Percentiles rank a stretch among this genome's conserved stretches.
These are phyloP conservation scores for Bombus polaris DNA, from an alignment of 1,140 invertebrate species.

Conservation along the genomic window DNA sequence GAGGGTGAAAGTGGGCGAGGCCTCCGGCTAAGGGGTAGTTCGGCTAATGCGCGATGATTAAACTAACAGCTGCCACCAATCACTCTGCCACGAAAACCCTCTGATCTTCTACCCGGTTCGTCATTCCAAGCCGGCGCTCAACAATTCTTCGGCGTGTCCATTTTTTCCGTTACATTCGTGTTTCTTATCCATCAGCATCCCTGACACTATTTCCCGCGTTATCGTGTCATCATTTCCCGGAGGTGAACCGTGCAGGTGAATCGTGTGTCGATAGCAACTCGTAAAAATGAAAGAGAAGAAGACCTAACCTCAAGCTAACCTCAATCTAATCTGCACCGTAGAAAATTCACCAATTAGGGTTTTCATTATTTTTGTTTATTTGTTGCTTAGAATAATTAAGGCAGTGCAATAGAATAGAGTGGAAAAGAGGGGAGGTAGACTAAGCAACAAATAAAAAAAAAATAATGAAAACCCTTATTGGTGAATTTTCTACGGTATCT, in stretches of 20 bases:
- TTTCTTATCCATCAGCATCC: conserved; percentile 25
- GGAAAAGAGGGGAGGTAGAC: too few species aligned
- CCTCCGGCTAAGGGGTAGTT: conserved; percentile 75
- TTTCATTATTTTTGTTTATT: background rate
- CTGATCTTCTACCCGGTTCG: conserved; percentile 55
- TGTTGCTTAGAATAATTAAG: too few species aligned
- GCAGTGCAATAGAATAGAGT: too few species aligned
- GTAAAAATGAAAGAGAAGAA: background rate
- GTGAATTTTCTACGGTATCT: too few species aligned
- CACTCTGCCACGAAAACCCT: conserved; percentile 80
- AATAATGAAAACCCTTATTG: too few species aligned
- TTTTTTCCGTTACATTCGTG: conserved; percentile 38
- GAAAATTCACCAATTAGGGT: background rate
- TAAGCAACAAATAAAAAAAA: too few species aligned
- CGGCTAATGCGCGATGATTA: conserved; percentile 83
- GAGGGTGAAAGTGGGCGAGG: conserved; percentile 79
- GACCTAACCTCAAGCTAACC: too few species aligned
- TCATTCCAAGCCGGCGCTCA: conserved; percentile 27
- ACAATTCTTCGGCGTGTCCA: conserved; percentile 50
- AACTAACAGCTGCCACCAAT: conserved; percentile 82
- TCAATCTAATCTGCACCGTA: background rate
- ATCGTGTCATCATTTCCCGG: accelerated
- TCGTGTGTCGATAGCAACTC: background rate
- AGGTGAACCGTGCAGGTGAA: background rate
- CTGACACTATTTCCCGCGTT: conserved; percentile 26